Percentiles rank a stretch among this genome's conserved stretches.
Conservation (phyloP, 2,797 vertebrate genomes). For the Crenuchus spilurus region DNA sequence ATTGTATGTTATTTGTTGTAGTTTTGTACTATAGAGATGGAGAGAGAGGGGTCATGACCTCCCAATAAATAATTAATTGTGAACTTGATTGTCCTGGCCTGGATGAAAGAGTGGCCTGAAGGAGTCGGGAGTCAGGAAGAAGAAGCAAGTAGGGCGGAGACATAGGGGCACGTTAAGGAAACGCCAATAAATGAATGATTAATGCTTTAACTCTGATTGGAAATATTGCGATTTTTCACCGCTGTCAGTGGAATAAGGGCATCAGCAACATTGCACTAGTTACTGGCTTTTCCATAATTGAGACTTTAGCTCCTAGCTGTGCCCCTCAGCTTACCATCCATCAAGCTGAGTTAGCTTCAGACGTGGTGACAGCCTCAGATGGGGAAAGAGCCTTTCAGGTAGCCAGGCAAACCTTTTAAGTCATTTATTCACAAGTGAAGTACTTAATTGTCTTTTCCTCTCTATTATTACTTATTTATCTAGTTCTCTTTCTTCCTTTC, state of each 20-base stretch:
- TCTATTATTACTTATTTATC: constrained; percentile 54
- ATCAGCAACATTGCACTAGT: constrained; percentile 96
- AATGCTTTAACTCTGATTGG: constrained; percentile 96
- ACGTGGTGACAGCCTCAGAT: constrained; percentile 89
- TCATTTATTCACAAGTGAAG: constrained; percentile 83
- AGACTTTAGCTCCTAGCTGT: constrained; percentile 97
- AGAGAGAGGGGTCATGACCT: constrained; percentile 38
- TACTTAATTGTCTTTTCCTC: constrained; percentile 82
- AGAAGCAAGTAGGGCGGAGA: constrained; percentile 39
- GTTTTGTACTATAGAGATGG: not conserved
- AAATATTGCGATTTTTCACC: constrained; percentile 98
- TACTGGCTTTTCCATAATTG: constrained; percentile 99
- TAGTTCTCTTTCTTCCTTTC: constrained; percentile 18
- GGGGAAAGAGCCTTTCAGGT: constrained; percentile 92
- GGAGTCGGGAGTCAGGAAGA: constrained; percentile 47
- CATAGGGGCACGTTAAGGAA: constrained; percentile 68
- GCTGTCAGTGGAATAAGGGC: constrained; percentile 95
- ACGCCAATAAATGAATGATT: constrained; percentile 95
- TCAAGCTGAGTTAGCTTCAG: constrained; percentile 91
- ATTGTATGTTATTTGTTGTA: not conserved
- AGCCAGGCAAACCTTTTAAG: constrained; percentile 85
- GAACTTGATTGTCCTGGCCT: constrained; percentile 43
- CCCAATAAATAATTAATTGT: constrained; percentile 53
- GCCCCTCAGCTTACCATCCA: constrained; percentile 99
- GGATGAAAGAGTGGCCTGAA: constrained; percentile 31